A percentile compares a stretch with the other conserved stretches of the same genome.
Evolutionary conservation across 2,113 vertebrate species (phyloP).

Genomic region (Ornithorhynchus anatinus): DNA sequence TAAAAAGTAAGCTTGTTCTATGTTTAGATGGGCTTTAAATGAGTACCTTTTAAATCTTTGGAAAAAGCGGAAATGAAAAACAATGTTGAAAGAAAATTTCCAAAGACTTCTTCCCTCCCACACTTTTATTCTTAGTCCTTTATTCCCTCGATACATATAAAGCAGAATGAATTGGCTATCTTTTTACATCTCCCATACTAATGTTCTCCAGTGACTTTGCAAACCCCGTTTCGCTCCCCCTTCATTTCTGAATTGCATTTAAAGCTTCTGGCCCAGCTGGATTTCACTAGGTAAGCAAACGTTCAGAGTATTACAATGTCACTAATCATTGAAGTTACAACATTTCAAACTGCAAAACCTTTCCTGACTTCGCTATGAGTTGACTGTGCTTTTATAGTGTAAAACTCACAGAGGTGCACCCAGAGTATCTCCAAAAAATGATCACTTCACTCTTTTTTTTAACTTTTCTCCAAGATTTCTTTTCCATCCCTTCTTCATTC

Average conservation of each 20-base stretch:
- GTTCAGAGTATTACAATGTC: conserved; percentile 71
- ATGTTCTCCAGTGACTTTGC: conserved; percentile 73
- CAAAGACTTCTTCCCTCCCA: conserved; percentile 61
- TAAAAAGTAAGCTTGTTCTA: background rate
- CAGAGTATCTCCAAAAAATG: background rate
- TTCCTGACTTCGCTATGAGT: conserved; percentile 62
- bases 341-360: conserved; percentile 55
- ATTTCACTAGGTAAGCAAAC: conserved; percentile 66
- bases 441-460: conserved; percentile 25
- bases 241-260: conserved; percentile 59
- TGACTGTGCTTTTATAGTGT: conserved; percentile 49
- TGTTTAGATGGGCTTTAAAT: conserved; percentile 1
- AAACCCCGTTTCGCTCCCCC: conserved; percentile 51
- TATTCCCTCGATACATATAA: conserved; percentile 75
- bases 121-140: conserved; percentile 76
- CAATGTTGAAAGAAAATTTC: conserved; percentile 16
- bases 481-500: background rate
- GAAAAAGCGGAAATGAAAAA: background rate
- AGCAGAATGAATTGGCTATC: conserved; percentile 76
- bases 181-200: conserved; percentile 73
- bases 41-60: conserved; percentile 3
- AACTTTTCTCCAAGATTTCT: background rate
- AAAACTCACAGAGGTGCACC: background rate
- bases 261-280: conserved; percentile 78
- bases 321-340: conserved; percentile 72